phyloP scores from a whole-genome alignment of 2,888 invertebrate genomes.

The Chloroclysta siterata region DNA sequence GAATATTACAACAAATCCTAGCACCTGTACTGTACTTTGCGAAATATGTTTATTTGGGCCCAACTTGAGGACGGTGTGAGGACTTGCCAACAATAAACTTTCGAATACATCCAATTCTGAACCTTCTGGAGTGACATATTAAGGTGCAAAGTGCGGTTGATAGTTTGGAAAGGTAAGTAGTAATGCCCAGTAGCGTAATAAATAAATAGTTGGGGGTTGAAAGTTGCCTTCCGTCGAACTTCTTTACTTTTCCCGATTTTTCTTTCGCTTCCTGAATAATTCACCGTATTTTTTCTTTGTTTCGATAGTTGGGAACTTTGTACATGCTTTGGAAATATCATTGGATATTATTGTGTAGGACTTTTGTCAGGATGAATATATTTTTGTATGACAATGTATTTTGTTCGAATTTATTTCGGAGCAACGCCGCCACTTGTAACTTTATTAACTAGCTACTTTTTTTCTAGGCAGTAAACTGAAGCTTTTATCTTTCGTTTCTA shows the following conservation, averaged over 20 bases:
- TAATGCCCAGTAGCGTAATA: constrained; percentile 70
- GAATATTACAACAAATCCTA: constrained; percentile 59
- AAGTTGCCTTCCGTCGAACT: constrained; percentile 63
- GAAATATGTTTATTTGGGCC: constrained; percentile 66
- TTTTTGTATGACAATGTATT: constrained; percentile 12
- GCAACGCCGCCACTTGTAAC: background rate
- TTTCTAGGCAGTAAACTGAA: background rate
- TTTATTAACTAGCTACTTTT: background rate
- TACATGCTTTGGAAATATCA: constrained; percentile 36
- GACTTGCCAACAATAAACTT: constrained; percentile 51
- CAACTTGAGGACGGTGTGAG: constrained; percentile 50
- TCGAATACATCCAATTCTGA: constrained; percentile 33
- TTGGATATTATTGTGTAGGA: constrained; percentile 25
- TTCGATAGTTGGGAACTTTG: constrained; percentile 55
- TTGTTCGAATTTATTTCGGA: constrained; percentile 7
- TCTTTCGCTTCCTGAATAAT: constrained; percentile 66
- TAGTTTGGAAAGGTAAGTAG: constrained; percentile 42
- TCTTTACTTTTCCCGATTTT: constrained; percentile 61
- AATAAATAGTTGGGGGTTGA: constrained; percentile 74
- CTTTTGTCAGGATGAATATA: constrained; percentile 28
- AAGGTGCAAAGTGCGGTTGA: constrained; percentile 25
- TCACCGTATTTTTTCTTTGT: constrained; percentile 58
- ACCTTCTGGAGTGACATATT: constrained; percentile 39
- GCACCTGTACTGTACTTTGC: constrained; percentile 52
- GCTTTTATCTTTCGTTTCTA: too few species aligned